These are phyloP conservation scores for Odontesthes bonariensis DNA, from an alignment of 2,113 vertebrate species.

Conservation along the genomic window DNA sequence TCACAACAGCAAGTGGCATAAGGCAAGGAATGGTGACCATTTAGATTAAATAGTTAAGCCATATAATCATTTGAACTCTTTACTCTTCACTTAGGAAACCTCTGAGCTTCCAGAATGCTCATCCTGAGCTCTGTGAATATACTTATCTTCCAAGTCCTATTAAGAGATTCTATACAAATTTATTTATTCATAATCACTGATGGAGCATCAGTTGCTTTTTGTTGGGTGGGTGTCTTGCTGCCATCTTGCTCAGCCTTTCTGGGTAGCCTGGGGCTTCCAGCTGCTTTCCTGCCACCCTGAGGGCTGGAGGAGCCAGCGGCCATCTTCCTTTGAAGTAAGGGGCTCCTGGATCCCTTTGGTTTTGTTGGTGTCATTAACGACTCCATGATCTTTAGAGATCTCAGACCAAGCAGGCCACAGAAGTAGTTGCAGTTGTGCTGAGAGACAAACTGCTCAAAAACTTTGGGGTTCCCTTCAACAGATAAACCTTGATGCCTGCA, in stretches of 20 bases:
- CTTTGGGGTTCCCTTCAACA: conserved; percentile 86
- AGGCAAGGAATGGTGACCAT: conserved; percentile 64
- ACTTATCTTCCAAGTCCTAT: background rate
- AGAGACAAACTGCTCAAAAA: conserved; percentile 89
- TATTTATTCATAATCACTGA: conserved; percentile 56
- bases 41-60: conserved; percentile 22
- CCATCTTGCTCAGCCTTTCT: conserved; percentile 78
- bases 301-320: conserved; percentile 87
- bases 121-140: background rate
- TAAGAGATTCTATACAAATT: conserved; percentile 11
- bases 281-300: conserved; percentile 84
- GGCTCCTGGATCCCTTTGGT: conserved; percentile 90
- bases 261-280: conserved; percentile 83
- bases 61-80: conserved; percentile 8
- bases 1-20: conserved; percentile 23
- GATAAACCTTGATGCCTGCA: conserved; percentile 93
- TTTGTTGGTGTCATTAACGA: conserved; percentile 82
- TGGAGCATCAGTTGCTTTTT: conserved; percentile 72
- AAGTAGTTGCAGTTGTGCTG: conserved; percentile 92
- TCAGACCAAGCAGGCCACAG: conserved; percentile 89
- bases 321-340: conserved; percentile 86
- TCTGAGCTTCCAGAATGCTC: background rate
- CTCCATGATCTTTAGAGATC: conserved; percentile 85
- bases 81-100: conserved; percentile 16
- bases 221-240: conserved; percentile 57